Evolutionary conservation across 2,113 vertebrate species (phyloP).

Genomic region (Actenoides lindsayi): DNA sequence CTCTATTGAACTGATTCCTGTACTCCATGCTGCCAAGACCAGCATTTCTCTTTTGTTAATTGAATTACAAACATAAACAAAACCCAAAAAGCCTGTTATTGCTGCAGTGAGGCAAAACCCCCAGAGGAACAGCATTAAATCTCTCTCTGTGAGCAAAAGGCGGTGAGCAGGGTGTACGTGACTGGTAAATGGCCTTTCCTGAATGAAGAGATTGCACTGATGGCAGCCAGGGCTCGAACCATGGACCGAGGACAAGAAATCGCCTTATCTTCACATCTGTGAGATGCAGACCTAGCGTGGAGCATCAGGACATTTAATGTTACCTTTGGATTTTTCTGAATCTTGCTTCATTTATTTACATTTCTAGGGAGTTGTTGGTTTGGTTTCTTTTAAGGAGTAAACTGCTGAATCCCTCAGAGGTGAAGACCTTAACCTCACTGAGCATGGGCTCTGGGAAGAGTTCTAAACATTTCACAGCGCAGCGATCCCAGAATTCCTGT

Average conservation of each 20-base stretch:
- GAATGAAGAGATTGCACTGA: neutral
- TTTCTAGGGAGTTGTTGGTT: neutral
- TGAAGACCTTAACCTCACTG: neutral
- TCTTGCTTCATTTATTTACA: neutral
- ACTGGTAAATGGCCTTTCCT: neutral
- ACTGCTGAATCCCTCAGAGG: neutral
- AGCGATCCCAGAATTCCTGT: neutral
- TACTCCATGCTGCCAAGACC: neutral
- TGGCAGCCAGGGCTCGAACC: neutral
- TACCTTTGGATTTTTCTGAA: neutral
- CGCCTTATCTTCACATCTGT: neutral
- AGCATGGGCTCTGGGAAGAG: neutral
- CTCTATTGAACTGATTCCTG: neutral
- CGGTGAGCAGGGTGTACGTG: neutral
- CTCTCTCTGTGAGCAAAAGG: neutral
- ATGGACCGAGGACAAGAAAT: neutral
- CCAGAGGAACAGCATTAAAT: neutral
- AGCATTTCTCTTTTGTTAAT: neutral
- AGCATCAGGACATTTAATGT: neutral
- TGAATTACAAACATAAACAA: neutral
- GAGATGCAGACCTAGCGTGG: neutral
- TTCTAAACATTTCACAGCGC: neutral
- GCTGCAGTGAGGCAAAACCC: neutral
- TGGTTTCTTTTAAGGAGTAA: neutral
- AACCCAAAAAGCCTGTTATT: neutral